phyloP scores from a whole-genome alignment of 2,888 invertebrate genomes.

The Belgica antarctica region DNA sequence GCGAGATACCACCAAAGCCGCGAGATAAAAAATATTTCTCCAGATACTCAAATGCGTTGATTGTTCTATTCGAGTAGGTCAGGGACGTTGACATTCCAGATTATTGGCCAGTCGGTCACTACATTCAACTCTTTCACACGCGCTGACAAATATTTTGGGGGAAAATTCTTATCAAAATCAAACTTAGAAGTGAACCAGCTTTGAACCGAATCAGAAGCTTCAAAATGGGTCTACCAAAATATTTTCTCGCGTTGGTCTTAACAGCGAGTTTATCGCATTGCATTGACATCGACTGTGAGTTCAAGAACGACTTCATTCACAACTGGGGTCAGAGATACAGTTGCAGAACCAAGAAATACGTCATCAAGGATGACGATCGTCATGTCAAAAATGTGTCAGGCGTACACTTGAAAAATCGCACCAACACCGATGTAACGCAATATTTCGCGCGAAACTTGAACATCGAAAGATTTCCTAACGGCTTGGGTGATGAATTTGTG shows the following conservation, averaged over 20 bases:
- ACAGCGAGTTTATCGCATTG: neutral
- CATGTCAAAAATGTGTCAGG: neutral
- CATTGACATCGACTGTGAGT: slow-evolving; percentile 16
- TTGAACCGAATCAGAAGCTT: too few relatives aligned
- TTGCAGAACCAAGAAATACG: slow-evolving; percentile 5
- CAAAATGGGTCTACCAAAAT: too few relatives aligned
- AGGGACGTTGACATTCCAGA: too few relatives aligned
- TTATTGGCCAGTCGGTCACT: too few relatives aligned
- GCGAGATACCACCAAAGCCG: too few relatives aligned
- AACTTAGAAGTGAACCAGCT: too few relatives aligned
- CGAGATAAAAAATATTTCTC: too few relatives aligned
- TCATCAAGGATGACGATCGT: neutral
- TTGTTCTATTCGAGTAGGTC: too few relatives aligned
- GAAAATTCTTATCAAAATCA: neutral
- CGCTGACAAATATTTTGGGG: neutral
- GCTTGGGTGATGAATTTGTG: slow-evolving; percentile 1
- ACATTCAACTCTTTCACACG: too few relatives aligned
- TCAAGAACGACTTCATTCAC: neutral
- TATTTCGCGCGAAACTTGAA: slow-evolving; percentile 14
- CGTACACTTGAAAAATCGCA: neutral
- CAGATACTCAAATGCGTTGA: too few relatives aligned
- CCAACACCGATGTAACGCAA: slow-evolving; percentile 18
- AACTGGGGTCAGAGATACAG: slow-evolving; percentile 24
- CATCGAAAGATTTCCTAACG: slow-evolving; percentile 27
- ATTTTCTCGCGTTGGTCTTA: neutral